Evolutionary conservation across 2,888 invertebrate genomes (phyloP), one percentile per base, ranked within the genome.

Genomic region (Eremobia ochroleuca): DNA sequence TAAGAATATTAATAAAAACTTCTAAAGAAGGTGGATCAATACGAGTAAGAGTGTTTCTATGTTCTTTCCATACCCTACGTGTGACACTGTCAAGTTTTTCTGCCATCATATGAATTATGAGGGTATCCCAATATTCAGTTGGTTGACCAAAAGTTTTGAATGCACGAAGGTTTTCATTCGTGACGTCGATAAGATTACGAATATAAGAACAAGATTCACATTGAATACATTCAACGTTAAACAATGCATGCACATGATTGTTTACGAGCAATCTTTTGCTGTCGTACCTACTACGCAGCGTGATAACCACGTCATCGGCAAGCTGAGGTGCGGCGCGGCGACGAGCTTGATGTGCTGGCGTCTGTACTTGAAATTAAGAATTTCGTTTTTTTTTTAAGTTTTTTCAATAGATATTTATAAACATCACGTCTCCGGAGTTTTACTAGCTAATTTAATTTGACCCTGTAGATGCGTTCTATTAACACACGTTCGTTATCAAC

Each of bases 401-500:
- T 8, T 49, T 8, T 52, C 25, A 3, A 9, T 25, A 25, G 25
- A 49, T 25, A 49, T 52, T 58, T 15, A 28, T 15, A 28, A 6
- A 2, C 21, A 11, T 34, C 21, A 61, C 61, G 21, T 21, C 21
- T 61, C 21, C 1, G 61, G 4, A 34, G 21, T 34, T 4, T 11
- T 0, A 21, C 34, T 21, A 9, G 28, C 15, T 4, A 11, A 9
- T 61, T 34, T 34, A 4, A 34, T 11, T 31, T 55, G 18, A 71
- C 31, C 31, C 8, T 43, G 31, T 15, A 34, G 18, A 13, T 64
- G 31, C 3, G 25, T 11, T 28, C 28, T 28, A 25, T 37, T n/a
- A 55, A 58, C 69, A 37, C 52, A 15, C 40, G 5, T 77, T 64
- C 52, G 46, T 49, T 79, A 31, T 46, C 66, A 67, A 62, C 76